Evolutionary conservation across 2,888 invertebrate species (phyloP).

Genomic region (Gnatocerus cornutus): DNA sequence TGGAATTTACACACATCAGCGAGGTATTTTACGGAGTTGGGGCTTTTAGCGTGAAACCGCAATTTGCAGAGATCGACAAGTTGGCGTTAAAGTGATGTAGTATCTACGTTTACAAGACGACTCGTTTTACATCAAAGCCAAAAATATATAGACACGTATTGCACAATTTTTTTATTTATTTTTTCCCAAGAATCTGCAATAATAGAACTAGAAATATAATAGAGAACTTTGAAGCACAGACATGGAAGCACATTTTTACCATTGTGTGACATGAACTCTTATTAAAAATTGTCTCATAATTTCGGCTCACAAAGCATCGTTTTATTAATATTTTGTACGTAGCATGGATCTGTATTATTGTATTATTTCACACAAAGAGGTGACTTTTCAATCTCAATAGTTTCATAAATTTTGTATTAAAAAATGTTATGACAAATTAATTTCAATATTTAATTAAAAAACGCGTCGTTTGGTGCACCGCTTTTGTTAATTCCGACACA

Average conservation of each 20-base stretch:
- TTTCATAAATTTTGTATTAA: neutral
- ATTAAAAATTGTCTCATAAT: constrained; percentile 2
- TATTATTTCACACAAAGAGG: neutral
- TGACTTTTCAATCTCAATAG: neutral
- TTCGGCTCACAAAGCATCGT: constrained; percentile 1
- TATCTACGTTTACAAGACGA: constrained; percentile 1
- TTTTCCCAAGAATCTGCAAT: neutral
- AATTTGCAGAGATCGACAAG: constrained; percentile 22
- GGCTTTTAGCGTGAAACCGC: constrained; percentile 24
- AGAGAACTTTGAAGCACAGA: neutral
- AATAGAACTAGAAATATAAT: constrained; percentile 1
- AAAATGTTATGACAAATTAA: neutral
- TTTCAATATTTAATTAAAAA: neutral
- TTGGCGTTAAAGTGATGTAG: constrained; percentile 2
- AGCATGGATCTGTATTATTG: neutral
- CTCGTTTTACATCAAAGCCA: neutral
- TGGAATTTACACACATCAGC: constrained; percentile 18
- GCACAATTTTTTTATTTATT: neutral
- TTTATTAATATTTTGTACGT: neutral
- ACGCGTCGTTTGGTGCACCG: neutral
- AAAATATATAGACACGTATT: neutral
- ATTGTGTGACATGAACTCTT: constrained; percentile 2
- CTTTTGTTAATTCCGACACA: neutral
- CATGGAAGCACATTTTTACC: neutral
- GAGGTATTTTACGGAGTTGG: constrained; percentile 7